Evolutionary conservation across 1,140 invertebrate species (phyloP).

Genomic region (Aphelenchoides avenae): DNA sequence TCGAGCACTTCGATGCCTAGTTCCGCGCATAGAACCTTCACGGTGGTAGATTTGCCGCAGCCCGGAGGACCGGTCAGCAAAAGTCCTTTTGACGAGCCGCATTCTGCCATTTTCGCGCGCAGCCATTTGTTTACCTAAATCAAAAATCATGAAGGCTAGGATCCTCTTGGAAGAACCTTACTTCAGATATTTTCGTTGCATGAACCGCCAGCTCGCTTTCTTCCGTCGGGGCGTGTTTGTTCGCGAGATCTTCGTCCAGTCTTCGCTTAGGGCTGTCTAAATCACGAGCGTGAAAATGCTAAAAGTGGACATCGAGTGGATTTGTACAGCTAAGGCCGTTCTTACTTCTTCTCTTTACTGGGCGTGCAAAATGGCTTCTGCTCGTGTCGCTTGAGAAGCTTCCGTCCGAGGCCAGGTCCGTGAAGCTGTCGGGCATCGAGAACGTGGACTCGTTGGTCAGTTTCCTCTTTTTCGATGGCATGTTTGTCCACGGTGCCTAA

Average conservation of each 20-base stretch:
- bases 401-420: no score
- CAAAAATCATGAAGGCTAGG: neutral
- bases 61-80: conserved; percentile 28
- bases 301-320: no score
- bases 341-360: no score
- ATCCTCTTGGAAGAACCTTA: neutral
- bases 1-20: conserved; percentile 34
- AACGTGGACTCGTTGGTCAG: no score
- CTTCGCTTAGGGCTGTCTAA: neutral
- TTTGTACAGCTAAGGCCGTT: no score
- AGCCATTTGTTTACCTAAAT: conserved; percentile 28
- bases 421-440: no score
- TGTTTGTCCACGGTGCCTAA: no score
- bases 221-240: neutral
- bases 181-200: neutral
- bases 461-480: no score
- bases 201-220: neutral
- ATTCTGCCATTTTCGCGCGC: conserved; percentile 12
- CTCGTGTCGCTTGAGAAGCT: no score
- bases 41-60: conserved; percentile 20
- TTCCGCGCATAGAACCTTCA: conserved; percentile 31
- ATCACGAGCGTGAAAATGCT: conserved; percentile 57
- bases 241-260: neutral
- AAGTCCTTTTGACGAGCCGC: conserved; percentile 16
- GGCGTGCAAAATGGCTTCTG: no score